Conservation (phyloP, 2,888 invertebrate species). For the Psylliodes chrysocephalus region DNA sequence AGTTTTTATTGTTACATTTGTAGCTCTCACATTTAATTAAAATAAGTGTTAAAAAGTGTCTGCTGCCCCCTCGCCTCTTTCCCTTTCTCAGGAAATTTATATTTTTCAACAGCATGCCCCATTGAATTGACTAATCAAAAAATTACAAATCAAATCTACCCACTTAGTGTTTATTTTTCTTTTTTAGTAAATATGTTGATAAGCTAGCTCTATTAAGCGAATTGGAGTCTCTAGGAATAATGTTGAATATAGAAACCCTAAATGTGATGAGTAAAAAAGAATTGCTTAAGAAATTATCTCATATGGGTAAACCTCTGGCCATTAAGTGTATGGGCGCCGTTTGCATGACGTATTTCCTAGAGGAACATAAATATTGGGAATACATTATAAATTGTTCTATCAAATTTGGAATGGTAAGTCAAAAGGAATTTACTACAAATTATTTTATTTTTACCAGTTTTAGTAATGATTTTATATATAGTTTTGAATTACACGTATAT, state of each 20-base stretch:
- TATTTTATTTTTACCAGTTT: too few species aligned
- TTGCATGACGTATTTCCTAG: slow-evolving; percentile 53
- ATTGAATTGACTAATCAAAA: too few species aligned
- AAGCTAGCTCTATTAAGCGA: slow-evolving; percentile 54
- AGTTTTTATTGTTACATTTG: too few species aligned
- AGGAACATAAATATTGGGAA: slow-evolving; percentile 53
- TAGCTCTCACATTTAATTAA: too few species aligned
- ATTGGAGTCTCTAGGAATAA: slow-evolving; percentile 53
- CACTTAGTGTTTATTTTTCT: slow-evolving; percentile 30
- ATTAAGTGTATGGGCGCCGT: slow-evolving; percentile 55
- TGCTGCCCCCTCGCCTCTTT: too few species aligned
- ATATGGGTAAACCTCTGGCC: slow-evolving; percentile 44
- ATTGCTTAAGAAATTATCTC: slow-evolving; percentile 52
- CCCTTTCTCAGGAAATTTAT: too few species aligned
- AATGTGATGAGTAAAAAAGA: slow-evolving; percentile 51
- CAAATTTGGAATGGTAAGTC: slow-evolving; percentile 53
- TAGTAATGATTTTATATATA: too few species aligned
- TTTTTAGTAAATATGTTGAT: slow-evolving; percentile 54
- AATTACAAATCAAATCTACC: too few species aligned
- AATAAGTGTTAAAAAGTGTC: too few species aligned
- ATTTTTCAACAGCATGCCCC: too few species aligned
- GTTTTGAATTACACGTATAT: too few species aligned
- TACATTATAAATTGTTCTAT: slow-evolving; percentile 49
- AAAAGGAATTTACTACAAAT: too few species aligned
- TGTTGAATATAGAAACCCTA: slow-evolving; percentile 48